Percentiles rank a stretch among this genome's conserved stretches.
Conservation (phyloP, 2,113 vertebrate genomes). For the Neodon shergylaensis region DNA sequence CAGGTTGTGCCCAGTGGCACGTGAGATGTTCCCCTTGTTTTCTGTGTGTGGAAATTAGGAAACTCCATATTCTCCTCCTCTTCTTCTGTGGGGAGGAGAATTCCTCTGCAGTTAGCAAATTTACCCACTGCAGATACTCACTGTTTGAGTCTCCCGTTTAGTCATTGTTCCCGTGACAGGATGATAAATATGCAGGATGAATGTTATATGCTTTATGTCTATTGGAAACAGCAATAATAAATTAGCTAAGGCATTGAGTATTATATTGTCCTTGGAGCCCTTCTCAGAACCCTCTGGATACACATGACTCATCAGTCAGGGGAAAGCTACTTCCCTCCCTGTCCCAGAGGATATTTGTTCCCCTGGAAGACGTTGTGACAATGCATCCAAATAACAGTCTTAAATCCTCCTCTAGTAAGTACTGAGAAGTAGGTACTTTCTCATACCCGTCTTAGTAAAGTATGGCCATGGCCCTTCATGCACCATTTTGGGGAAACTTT, state of each 20-base stretch:
- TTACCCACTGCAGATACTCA: background rate
- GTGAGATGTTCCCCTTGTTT: background rate
- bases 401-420: background rate
- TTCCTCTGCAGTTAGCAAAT: background rate
- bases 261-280: background rate
- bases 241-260: background rate
- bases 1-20: background rate
- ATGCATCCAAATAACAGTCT: background rate
- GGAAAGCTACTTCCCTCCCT: background rate
- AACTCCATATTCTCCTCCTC: background rate
- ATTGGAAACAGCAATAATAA: background rate
- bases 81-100: background rate
- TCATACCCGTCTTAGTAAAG: background rate
- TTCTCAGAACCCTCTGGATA: background rate
- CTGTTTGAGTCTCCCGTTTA: background rate
- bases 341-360: background rate
- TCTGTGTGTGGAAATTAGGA: background rate
- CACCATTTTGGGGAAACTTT: background rate
- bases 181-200: background rate
- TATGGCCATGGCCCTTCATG: too few relatives aligned
- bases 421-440: background rate
- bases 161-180: background rate
- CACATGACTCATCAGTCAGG: slow-evolving; percentile 7
- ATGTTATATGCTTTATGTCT: too few relatives aligned
- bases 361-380: background rate